A percentile compares a stretch with the other conserved stretches of the same genome.
Conservation (phyloP, 2,113 vertebrate species). For the Atractosteus spatula region DNA sequence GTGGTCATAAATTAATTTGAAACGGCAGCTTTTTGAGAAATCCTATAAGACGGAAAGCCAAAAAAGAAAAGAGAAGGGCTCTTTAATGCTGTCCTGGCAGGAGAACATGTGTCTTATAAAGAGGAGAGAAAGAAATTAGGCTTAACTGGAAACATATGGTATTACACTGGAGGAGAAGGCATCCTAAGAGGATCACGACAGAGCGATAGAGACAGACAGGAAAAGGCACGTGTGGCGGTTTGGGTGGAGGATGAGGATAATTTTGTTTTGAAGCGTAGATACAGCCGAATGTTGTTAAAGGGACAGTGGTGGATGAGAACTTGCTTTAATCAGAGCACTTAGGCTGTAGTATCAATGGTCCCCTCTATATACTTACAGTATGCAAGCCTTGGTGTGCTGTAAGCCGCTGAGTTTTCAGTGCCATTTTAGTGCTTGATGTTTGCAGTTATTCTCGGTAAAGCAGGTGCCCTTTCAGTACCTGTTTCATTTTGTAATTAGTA, state of each 20-base stretch:
- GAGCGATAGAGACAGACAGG: constrained; percentile 60
- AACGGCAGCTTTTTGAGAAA: constrained; percentile 88
- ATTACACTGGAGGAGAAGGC: constrained; percentile 77
- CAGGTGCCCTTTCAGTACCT: constrained; percentile 48
- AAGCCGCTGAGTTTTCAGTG: constrained; percentile 42
- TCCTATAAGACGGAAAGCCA: constrained; percentile 83
- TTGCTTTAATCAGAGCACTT: constrained; percentile 37
- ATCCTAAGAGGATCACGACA: constrained; percentile 61
- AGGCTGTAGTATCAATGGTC: constrained; percentile 34
- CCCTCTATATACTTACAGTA: not conserved
- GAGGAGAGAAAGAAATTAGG: constrained; percentile 92
- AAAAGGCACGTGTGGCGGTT: constrained; percentile 68
- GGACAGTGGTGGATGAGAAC: constrained; percentile 39
- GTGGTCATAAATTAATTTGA: constrained; percentile 95
- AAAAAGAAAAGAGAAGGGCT: constrained; percentile 59
- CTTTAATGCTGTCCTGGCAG: constrained; percentile 87
- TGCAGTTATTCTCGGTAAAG: constrained; percentile 58
- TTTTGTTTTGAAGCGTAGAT: constrained; percentile 40
- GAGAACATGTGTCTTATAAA: constrained; percentile 85
- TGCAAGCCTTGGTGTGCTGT: constrained; percentile 29
- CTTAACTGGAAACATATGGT: constrained; percentile 98
- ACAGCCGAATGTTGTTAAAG: constrained; percentile 40
- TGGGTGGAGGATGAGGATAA: constrained; percentile 48
- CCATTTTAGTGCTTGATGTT: constrained; percentile 48
- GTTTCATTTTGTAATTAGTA: constrained; percentile 57